Base-by-base conservation (phyloP, 2,797 vertebrate genomes). In the Chanos chanos region DNA sequence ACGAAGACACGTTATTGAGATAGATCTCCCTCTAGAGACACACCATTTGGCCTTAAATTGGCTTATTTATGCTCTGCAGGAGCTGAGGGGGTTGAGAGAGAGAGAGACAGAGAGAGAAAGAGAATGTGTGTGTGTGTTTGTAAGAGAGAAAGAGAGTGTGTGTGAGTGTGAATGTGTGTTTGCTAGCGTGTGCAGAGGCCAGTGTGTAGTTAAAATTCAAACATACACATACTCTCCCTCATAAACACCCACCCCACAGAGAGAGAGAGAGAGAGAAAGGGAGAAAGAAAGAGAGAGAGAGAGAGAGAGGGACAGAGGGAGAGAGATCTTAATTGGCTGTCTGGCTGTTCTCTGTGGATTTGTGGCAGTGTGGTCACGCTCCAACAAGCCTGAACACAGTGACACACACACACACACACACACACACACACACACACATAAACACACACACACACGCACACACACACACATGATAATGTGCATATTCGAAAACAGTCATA, bases 241-340 rank as follows among this genome's bases (percentile, higher is more conserved):
- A n/a, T n/a, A n/a, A 48, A 40, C 16, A 7, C 21, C 37, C 15
- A 13, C 3, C 12, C 15, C 40, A 43, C 39, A 41, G 50, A 51
- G 63, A 44, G 54, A 66, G 53, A 58, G 5, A 39, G 16, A 47
- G 24, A 66, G 28, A 22, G 56, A 44, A 62, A 64, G 34, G 64
- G 28, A 52, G 50, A 52, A 48, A 52, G 58, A 41, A 33, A 28
- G 55, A 31, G 34, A 16, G 31, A 12, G 30, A 25, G 25, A 39
- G 12, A 45, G 13, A 58, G 31, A 18, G 13, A n/a, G 36, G 24
- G 47, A 3, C 21, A n/a, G 22, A 21, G 50, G 31, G 58, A 7
- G 44, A 43, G 21, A 36, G 31, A 15, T 56, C 69, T 51, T 56
- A 58, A 64, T 54, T 71, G 68, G 54, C 27, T 73, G 61, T 56